These are phyloP conservation scores for Dicranocentrus wangi DNA, from an alignment of 2,888 invertebrate species.

Conservation along the genomic window DNA sequence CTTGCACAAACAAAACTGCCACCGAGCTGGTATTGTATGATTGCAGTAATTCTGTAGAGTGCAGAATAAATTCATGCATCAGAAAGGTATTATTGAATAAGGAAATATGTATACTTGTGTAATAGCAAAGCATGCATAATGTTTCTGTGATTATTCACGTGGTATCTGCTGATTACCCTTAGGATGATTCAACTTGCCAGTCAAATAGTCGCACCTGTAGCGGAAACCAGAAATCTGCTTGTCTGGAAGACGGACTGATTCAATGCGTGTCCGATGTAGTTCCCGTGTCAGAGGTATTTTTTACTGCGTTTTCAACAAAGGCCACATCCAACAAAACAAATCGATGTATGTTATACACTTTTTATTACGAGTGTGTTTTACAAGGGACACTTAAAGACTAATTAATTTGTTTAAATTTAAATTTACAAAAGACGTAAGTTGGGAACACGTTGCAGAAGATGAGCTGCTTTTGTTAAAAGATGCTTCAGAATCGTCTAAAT, in stretches of 20 bases:
- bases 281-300: constrained; percentile 48
- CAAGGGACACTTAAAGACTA: not conserved
- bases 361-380: not conserved
- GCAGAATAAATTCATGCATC: constrained; percentile 58
- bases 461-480: not conserved
- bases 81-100: constrained; percentile 53
- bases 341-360: constrained; percentile 37
- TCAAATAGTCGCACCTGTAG: constrained; percentile 5
- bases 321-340: constrained; percentile 9
- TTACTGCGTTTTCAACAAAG: constrained; percentile 45
- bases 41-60: constrained; percentile 58
- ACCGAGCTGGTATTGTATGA: constrained; percentile 38
- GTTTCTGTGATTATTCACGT: not conserved
- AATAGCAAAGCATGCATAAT: no score
- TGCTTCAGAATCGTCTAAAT: not conserved
- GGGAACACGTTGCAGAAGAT: not conserved
- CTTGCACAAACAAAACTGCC: not conserved
- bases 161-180: not conserved
- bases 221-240: not conserved
- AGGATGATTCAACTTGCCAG: constrained; percentile 36
- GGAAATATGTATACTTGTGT: no score
- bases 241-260: constrained; percentile 48
- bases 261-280: constrained; percentile 39
- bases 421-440: not conserved
- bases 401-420: not conserved